Conservation (phyloP, 2,888 invertebrate genomes). For the Cephus rjabovi region DNA sequence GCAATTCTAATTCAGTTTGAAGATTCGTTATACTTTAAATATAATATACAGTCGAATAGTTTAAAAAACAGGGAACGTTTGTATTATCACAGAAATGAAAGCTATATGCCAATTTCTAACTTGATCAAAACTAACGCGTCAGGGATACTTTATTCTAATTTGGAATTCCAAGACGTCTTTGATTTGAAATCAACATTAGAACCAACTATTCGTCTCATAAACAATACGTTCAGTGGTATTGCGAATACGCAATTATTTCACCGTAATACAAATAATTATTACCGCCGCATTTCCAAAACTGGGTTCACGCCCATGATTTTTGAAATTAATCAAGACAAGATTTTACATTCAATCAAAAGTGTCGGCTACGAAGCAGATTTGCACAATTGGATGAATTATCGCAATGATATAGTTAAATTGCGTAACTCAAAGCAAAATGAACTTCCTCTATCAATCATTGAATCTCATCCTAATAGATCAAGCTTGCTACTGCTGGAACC, state of each 20-base stretch:
- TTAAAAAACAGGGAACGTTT: slow-evolving; percentile 1
- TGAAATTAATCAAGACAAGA: slow-evolving; percentile 21
- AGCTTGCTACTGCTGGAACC: slow-evolving; percentile 69
- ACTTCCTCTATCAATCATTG: slow-evolving; percentile 25
- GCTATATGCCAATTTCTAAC: slow-evolving; percentile 54
- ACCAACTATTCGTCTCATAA: slow-evolving; percentile 40
- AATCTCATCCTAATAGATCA: slow-evolving; percentile 49
- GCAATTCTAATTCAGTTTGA: slow-evolving; percentile 41
- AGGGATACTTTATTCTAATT: slow-evolving; percentile 47
- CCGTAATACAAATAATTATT: slow-evolving; percentile 35
- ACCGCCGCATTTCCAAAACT: slow-evolving; percentile 46
- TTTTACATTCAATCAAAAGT: slow-evolving; percentile 34
- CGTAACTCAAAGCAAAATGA: slow-evolving; percentile 31
- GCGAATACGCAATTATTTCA: slow-evolving; percentile 47
- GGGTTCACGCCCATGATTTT: slow-evolving; percentile 41
- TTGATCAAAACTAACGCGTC: slow-evolving; percentile 43
- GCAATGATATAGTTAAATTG: slow-evolving; percentile 28
- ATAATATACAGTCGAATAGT: background rate
- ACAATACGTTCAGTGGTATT: slow-evolving; percentile 18
- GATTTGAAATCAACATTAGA: slow-evolving; percentile 39
- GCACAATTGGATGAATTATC: slow-evolving; percentile 43
- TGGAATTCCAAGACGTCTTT: slow-evolving; percentile 33
- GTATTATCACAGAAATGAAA: slow-evolving; percentile 11
- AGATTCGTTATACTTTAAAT: slow-evolving; percentile 24
- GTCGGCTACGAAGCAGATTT: slow-evolving; percentile 39